phyloP scores from a whole-genome alignment of 2,888 invertebrate genomes.

The Schizotus pectinicornis region DNA sequence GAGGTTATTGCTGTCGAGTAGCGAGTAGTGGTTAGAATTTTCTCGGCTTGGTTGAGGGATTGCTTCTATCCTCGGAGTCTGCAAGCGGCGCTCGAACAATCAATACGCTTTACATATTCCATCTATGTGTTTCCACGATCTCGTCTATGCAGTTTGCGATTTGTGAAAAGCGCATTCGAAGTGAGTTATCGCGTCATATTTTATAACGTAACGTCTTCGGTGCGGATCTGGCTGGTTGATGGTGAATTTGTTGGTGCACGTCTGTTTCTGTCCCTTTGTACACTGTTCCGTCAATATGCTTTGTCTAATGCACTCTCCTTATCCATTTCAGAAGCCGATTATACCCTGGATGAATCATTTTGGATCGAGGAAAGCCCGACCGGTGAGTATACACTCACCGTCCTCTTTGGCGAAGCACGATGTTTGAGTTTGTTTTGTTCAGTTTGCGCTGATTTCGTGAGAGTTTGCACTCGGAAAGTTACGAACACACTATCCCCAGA shows the following conservation, averaged over 20 bases:
- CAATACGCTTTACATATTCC: slow-evolving; percentile 24
- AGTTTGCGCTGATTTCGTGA: slow-evolving; percentile 5
- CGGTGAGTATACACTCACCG: slow-evolving; percentile 66
- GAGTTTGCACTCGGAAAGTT: not conserved
- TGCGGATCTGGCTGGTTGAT: too few relatives aligned
- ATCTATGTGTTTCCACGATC: slow-evolving; percentile 16
- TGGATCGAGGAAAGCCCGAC: slow-evolving; percentile 93
- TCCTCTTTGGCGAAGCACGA: slow-evolving; percentile 3
- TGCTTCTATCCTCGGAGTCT: slow-evolving; percentile 1
- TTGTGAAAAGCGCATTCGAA: slow-evolving; percentile 14
- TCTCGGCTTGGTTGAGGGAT: too few relatives aligned
- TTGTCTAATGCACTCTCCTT: slow-evolving; percentile 27
- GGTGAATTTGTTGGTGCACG: not conserved
- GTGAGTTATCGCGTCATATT: slow-evolving; percentile 7
- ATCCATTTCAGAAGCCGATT: slow-evolving; percentile 81
- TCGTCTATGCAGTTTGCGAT: slow-evolving; percentile 9
- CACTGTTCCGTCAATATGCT: slow-evolving; percentile 7
- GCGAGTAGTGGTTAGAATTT: too few relatives aligned
- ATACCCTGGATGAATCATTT: slow-evolving; percentile 90
- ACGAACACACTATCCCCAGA: not conserved
- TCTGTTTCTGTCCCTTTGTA: slow-evolving; percentile 9
- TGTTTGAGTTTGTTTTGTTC: slow-evolving; percentile 1
- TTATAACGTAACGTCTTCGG: too few relatives aligned
- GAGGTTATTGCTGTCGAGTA: too few relatives aligned
- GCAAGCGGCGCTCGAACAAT: slow-evolving; percentile 10